Conservation (phyloP, 2,888 invertebrate genomes). For the Trachelus iudaicus region DNA sequence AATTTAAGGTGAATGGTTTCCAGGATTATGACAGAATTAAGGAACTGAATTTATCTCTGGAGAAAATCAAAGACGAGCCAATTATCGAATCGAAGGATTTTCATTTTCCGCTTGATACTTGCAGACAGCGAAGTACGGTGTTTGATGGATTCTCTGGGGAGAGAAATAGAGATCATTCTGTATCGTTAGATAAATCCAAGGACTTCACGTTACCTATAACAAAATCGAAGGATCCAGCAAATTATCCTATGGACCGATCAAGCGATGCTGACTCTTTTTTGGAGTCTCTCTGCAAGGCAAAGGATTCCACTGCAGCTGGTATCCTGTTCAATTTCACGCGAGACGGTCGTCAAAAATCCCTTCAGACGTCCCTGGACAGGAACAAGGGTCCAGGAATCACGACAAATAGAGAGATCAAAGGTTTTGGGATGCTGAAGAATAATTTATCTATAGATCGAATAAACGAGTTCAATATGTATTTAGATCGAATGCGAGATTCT, state of each 20-base stretch:
- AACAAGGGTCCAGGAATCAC: slow-evolving; percentile 45
- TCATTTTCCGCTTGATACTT: slow-evolving; percentile 28
- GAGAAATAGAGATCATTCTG: slow-evolving; percentile 33
- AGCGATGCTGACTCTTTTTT: slow-evolving; percentile 39
- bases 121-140: slow-evolving; percentile 17
- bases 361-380: slow-evolving; percentile 34
- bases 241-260: slow-evolving; percentile 37
- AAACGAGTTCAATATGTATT: slow-evolving; percentile 50
- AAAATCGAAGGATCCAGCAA: slow-evolving; percentile 27
- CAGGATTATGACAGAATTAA: slow-evolving; percentile 50
- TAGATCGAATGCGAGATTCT: slow-evolving; percentile 46
- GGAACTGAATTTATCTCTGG: slow-evolving; percentile 45
- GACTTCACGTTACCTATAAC: slow-evolving; percentile 36
- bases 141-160: slow-evolving; percentile 40
- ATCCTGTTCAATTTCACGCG: background rate
- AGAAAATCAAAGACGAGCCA: slow-evolving; percentile 33
- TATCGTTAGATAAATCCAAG: slow-evolving; percentile 43
- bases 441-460: slow-evolving; percentile 43
- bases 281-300: slow-evolving; percentile 17
- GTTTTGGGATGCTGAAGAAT: slow-evolving; percentile 47
- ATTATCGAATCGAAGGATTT: slow-evolving; percentile 37
- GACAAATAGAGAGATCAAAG: slow-evolving; percentile 49
- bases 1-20: slow-evolving; percentile 46
- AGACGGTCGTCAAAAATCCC: slow-evolving; percentile 19
- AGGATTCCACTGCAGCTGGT: slow-evolving; percentile 4